Percentiles rank a stretch among this genome's conserved stretches.
These are phyloP conservation scores for Ellobium chinense DNA, from an alignment of 2,888 invertebrate genomes.

Conservation along the genomic window DNA sequence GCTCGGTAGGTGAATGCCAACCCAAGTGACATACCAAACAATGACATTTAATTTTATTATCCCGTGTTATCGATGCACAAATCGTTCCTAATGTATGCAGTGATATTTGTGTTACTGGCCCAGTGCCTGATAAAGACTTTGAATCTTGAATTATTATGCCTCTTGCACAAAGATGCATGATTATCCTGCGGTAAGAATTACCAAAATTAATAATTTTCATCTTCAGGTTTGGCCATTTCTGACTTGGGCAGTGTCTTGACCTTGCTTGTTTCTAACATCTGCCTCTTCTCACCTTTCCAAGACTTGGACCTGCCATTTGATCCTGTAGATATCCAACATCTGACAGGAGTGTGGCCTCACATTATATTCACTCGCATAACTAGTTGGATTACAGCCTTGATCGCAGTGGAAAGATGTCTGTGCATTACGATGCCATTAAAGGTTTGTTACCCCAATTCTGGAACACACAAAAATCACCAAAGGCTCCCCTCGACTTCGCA, in stretches of 20 bases:
- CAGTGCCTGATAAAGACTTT: no score
- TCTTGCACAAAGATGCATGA: no score
- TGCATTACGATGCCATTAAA: neutral
- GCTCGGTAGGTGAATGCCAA: no score
- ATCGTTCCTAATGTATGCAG: no score
- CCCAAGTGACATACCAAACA: no score
- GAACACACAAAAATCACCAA: no score
- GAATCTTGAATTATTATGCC: no score
- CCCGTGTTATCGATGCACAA: no score
- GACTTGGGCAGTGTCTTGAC: slow-evolving; percentile 11
- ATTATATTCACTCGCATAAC: slow-evolving; percentile 2
- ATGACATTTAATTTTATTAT: no score
- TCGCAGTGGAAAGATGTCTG: slow-evolving; percentile 2
- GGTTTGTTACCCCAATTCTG: no score
- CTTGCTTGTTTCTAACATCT: neutral
- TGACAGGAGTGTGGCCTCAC: neutral
- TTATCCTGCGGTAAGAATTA: neutral
- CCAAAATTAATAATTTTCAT: neutral
- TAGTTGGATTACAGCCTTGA: slow-evolving; percentile 11
- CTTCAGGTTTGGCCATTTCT: slow-evolving; percentile 7
- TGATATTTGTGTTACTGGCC: no score
- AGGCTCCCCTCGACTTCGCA: no score
- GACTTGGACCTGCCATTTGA: slow-evolving; percentile 12
- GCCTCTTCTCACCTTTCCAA: neutral
- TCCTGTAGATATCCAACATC: neutral